phyloP scores from a whole-genome alignment of 2,113 vertebrate genomes.

The Synodontis membranacea region DNA sequence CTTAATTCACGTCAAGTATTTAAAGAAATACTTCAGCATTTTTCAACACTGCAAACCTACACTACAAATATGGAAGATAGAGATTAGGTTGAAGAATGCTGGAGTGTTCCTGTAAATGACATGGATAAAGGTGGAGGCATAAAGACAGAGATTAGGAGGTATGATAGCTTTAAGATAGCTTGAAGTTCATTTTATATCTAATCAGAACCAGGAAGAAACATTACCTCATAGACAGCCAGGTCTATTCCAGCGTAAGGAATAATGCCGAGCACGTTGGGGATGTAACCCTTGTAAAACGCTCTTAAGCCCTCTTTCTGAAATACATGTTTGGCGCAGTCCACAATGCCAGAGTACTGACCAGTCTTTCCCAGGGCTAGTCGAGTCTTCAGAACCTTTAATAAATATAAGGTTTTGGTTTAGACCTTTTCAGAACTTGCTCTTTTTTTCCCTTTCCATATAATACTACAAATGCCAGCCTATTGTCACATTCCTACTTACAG shows the following conservation, averaged over 20 bases:
- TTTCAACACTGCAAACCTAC: neutral
- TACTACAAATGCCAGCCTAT: neutral
- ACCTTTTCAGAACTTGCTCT: neutral
- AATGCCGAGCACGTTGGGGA: slow-evolving; percentile 95
- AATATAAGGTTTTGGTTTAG: slow-evolving; percentile 13
- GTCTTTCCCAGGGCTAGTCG: slow-evolving; percentile 88
- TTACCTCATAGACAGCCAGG: slow-evolving; percentile 93
- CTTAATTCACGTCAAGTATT: neutral
- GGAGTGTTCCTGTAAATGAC: neutral
- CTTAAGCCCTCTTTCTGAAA: slow-evolving; percentile 80
- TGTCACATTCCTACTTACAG: neutral
- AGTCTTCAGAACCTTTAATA: slow-evolving; percentile 89
- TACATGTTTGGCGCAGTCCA: slow-evolving; percentile 85
- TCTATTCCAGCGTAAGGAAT: slow-evolving; percentile 96
- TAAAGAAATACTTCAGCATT: neutral
- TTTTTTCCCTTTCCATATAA: neutral
- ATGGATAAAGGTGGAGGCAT: neutral
- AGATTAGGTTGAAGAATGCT: neutral
- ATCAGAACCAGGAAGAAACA: slow-evolving; percentile 8
- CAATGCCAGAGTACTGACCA: slow-evolving; percentile 85
- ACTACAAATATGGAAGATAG: neutral
- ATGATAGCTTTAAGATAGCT: neutral
- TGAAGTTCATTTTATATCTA: too few relatives aligned
- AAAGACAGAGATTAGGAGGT: neutral
- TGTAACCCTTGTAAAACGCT: slow-evolving; percentile 94